These are phyloP conservation scores for Drosophila santomea DNA, from an alignment of 1,140 invertebrate genomes.

Conservation along the genomic window DNA sequence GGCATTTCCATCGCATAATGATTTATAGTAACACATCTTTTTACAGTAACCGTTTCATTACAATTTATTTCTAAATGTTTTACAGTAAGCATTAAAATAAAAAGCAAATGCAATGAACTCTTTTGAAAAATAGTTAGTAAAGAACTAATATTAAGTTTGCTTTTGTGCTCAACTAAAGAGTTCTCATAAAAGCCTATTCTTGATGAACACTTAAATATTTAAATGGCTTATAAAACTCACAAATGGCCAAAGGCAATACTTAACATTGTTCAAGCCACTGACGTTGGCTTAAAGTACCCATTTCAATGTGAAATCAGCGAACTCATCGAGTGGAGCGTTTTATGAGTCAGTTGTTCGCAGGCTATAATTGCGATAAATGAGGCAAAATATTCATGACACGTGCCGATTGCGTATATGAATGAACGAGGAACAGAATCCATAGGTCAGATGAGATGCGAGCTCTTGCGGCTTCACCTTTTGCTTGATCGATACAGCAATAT, in stretches of 20 bases:
- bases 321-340: conserved; percentile 25
- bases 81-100: not conserved
- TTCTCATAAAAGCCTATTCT: not conserved
- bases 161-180: conserved; percentile 1
- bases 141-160: not conserved
- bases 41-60: too few species aligned
- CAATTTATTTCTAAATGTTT: too few species aligned
- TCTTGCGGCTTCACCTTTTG: conserved; percentile 21
- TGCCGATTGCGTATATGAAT: conserved; percentile 16
- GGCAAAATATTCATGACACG: conserved; percentile 24
- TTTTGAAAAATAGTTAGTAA: not conserved
- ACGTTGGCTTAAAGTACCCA: not conserved
- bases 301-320: conserved; percentile 15
- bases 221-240: conserved; percentile 9
- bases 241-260: conserved; percentile 6
- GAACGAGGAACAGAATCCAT: conserved; percentile 22
- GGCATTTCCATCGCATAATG: too few species aligned
- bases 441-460: conserved; percentile 1
- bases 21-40: too few species aligned
- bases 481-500: conserved; percentile 2
- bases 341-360: conserved; percentile 21
- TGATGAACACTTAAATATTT: not conserved
- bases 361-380: conserved; percentile 33
- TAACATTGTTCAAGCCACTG: conserved; percentile 19
- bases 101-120: not conserved